Percentiles rank a stretch among this genome's conserved stretches.
Conservation (phyloP, 2,113 vertebrate genomes). For the Calypte anna region DNA sequence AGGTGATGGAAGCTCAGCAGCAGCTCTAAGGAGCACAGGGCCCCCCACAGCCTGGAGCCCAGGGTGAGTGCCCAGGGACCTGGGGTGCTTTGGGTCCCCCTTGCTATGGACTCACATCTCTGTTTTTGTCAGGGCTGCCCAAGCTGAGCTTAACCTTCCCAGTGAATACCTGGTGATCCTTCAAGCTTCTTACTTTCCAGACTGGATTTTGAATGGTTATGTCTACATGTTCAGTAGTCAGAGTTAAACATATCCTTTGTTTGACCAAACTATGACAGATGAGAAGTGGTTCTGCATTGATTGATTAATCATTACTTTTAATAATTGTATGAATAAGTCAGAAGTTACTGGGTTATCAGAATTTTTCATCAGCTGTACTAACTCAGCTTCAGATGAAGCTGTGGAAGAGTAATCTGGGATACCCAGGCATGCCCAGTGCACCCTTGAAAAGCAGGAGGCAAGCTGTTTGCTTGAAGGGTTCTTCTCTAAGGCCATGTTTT, state of each 20-base stretch:
- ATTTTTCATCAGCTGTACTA: background rate
- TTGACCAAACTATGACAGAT: background rate
- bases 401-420: background rate
- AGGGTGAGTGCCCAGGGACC: rapidly evolving
- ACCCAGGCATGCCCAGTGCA: background rate
- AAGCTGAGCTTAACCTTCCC: background rate
- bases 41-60: background rate
- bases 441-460: background rate
- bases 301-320: background rate
- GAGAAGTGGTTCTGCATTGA: background rate
- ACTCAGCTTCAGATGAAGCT: background rate
- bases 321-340: background rate
- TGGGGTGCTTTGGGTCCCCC: background rate
- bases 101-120: background rate
- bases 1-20: rapidly evolving
- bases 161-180: background rate
- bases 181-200: background rate
- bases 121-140: background rate
- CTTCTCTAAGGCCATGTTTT: background rate
- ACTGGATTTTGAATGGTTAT: background rate
- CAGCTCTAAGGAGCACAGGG: background rate
- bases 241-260: background rate
- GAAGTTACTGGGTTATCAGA: background rate
- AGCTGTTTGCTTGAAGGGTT: background rate
- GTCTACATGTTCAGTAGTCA: background rate